phyloP scores from a whole-genome alignment of 2,113 vertebrate species.

The Phyllostomus discolor region DNA sequence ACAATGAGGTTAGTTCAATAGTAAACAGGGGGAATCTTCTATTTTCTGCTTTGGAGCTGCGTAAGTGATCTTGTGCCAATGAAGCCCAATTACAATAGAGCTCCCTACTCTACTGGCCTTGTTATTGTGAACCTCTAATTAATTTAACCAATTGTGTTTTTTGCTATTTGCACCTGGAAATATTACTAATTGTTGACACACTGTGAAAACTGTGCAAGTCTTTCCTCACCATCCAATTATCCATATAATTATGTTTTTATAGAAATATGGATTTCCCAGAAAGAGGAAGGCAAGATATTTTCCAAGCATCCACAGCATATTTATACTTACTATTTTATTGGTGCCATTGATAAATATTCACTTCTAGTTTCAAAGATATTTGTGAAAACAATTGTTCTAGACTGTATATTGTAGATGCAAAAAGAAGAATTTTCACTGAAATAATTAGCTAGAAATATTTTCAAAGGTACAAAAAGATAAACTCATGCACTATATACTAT shows the following conservation, averaged over 20 bases:
- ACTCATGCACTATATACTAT: not conserved
- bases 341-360: not conserved
- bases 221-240: not conserved
- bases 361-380: not conserved
- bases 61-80: not conserved
- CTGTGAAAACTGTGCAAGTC: not conserved
- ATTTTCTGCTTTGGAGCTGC: not conserved
- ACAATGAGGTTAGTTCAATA: not conserved
- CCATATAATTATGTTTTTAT: not conserved
- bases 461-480: not conserved
- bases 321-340: not conserved
- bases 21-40: not conserved
- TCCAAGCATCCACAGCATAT: not conserved
- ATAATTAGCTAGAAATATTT: not conserved
- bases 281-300: not conserved
- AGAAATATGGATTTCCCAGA: not conserved
- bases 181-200: not conserved
- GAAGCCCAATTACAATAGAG: not conserved
- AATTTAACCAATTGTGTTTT: not conserved
- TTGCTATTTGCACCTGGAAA: not conserved
- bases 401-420: not conserved
- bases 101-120: not conserved
- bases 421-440: not conserved
- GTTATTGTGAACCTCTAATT: not conserved
- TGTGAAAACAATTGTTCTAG: not conserved